Evolutionary conservation across 2,888 invertebrate genomes (phyloP).

Genomic region (Athripsodes cinereus): DNA sequence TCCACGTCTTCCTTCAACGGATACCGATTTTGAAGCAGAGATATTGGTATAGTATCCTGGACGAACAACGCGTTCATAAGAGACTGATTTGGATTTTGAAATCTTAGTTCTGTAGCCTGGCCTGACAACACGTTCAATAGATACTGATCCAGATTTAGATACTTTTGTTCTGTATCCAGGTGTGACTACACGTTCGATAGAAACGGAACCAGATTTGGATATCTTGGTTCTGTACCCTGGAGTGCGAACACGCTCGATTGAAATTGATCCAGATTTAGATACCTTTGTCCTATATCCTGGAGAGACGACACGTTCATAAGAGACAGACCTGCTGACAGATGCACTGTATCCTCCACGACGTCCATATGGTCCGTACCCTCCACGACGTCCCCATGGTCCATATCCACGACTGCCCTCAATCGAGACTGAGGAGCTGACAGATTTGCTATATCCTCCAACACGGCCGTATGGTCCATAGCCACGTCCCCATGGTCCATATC

Average conservation of each 20-base stretch:
- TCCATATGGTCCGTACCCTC: slow-evolving; percentile 4
- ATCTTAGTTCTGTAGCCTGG: slow-evolving; percentile 5
- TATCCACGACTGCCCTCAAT: background rate
- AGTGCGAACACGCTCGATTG: slow-evolving; percentile 5
- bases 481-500: slow-evolving; percentile 8
- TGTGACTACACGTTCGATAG: slow-evolving; percentile 3
- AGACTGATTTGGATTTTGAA: background rate
- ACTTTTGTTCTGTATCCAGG: slow-evolving; percentile 5
- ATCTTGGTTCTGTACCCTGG: background rate
- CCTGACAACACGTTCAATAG: slow-evolving; percentile 3
- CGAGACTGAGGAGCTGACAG: background rate
- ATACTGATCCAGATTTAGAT: slow-evolving; percentile 8
- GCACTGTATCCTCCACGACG: background rate
- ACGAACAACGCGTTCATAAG: background rate
- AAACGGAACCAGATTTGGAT: slow-evolving; percentile 1
- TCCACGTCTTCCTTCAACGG: slow-evolving; percentile 8
- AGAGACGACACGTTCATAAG: slow-evolving; percentile 5
- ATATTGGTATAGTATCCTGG: background rate
- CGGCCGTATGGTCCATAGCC: background rate
- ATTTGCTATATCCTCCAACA: background rate
- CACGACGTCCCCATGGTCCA: slow-evolving; percentile 5
- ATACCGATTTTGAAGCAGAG: slow-evolving; percentile 1
- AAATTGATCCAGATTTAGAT: slow-evolving; percentile 1
- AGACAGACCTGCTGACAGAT: slow-evolving; percentile 10
- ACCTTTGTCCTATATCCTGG: background rate